Conservation (phyloP, 2,797 vertebrate genomes). For the Thunnus albacares region DNA sequence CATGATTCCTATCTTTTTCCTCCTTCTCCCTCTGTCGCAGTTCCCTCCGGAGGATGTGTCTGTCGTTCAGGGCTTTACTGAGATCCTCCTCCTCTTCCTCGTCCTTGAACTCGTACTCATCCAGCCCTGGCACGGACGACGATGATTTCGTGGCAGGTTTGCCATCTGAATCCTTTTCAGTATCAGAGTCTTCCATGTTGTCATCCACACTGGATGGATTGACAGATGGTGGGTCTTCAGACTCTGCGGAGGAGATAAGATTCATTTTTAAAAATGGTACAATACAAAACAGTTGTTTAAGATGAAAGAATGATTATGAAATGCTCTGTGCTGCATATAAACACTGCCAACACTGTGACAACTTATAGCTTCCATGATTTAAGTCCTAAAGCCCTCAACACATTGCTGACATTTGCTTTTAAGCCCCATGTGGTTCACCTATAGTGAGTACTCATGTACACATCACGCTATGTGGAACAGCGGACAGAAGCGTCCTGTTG, state of each 20-base stretch:
- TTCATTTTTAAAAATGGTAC: neutral
- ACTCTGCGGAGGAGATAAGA: slow-evolving; percentile 86
- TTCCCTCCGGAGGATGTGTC: slow-evolving; percentile 94
- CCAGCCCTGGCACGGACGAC: slow-evolving; percentile 89
- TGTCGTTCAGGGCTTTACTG: slow-evolving; percentile 94
- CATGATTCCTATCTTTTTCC: slow-evolving; percentile 90
- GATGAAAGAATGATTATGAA: neutral
- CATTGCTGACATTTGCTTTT: neutral
- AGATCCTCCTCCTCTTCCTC: slow-evolving; percentile 93
- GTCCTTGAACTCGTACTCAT: slow-evolving; percentile 99
- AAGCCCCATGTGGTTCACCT: neutral
- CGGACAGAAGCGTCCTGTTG: neutral
- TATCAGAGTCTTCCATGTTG: slow-evolving; percentile 94
- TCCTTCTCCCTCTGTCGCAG: slow-evolving; percentile 91
- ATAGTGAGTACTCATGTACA: neutral
- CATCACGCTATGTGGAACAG: neutral
- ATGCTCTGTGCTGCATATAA: neutral
- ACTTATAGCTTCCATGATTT: neutral
- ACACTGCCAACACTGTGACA: neutral
- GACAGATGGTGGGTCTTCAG: slow-evolving; percentile 94
- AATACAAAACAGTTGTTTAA: neutral
- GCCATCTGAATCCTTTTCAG: slow-evolving; percentile 92
- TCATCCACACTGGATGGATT: slow-evolving; percentile 98
- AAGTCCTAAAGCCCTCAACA: neutral
- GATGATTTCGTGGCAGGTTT: slow-evolving; percentile 90